Conservation (phyloP, 1,140 invertebrate genomes). For the Heliconius congener region DNA sequence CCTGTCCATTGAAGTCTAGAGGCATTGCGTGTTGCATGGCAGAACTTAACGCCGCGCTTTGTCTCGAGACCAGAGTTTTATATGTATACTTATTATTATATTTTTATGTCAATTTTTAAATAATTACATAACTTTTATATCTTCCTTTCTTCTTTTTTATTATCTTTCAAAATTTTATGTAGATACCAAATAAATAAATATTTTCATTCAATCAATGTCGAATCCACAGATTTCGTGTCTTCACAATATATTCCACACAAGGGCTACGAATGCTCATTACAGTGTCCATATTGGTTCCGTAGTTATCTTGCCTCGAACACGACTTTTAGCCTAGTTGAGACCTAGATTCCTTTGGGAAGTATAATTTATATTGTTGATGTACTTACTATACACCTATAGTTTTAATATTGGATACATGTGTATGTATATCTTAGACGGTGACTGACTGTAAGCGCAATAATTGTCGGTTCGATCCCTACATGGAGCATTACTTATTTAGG, state of each 20-base stretch:
- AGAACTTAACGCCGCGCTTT: no score
- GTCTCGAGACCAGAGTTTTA: no score
- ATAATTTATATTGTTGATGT: conserved; percentile 33
- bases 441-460: background rate
- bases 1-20: no score
- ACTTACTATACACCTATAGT: background rate
- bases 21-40: no score
- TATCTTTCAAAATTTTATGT: no score
- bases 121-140: no score
- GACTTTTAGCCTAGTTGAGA: conserved; percentile 44
- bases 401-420: background rate
- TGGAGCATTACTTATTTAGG: background rate
- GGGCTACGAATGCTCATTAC: conserved; percentile 56
- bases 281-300: conserved; percentile 56
- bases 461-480: background rate
- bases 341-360: conserved; percentile 43
- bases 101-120: no score
- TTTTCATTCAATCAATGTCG: background rate
- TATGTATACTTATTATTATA: no score
- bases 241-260: conserved; percentile 53
- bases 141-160: no score
- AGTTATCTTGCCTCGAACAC: conserved; percentile 49
- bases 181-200: background rate
- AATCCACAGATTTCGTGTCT: conserved; percentile 31
- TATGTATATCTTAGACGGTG: no score